Base-by-base conservation (phyloP, 1,140 invertebrate genomes). In the Drosophila jambulina region DNA sequence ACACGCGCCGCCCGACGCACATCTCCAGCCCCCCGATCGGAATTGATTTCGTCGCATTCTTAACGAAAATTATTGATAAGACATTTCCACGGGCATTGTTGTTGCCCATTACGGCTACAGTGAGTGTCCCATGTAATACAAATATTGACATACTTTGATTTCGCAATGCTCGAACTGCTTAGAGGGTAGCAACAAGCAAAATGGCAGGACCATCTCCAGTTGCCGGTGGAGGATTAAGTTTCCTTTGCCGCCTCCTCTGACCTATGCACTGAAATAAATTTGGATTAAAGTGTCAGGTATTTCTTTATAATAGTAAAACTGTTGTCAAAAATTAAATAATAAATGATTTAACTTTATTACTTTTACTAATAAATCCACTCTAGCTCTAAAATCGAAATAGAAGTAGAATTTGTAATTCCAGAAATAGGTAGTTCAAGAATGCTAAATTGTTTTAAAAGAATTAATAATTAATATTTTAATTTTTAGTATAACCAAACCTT, bases 141-240 rank as follows among this genome's bases (percentile, higher is more conserved):
- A 87, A 87, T 87, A 87, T 87, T 87, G 84, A 87, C 78, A 90
- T 78, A 71, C 84, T 78, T 87, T 87, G 84, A 87, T 87, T 87
- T 88, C 59, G 59, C 74, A 81, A 70, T 56, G 46, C 49, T 17
- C 42, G 42, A 36, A n/a, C 32, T 36, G 60, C 65, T 64, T 43
- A 27, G 78, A 32, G 79, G 79, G 71, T 58, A 56, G 60, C 60
- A 75, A 67, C 61, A 29, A 58, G 71, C 40, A 23, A 38, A 38
- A 49, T 54, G 51, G 32, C 32, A 27, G 61, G 27, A 65, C 42
- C 43, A 61, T 80, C 54, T 64, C 36, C 56, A 29, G 57, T 48
- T 61, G 61, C 42, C 51, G 61, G 23, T 58, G 40, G 56, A 49
- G 43, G 25, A 45, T 34, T 69, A n/a, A 38, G 45, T 32, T 53